Percentiles rank a stretch among this genome's conserved stretches.
These are phyloP conservation scores for Caenorhabditis latens DNA, from an alignment of 1,140 invertebrate species.

Conservation along the genomic window DNA sequence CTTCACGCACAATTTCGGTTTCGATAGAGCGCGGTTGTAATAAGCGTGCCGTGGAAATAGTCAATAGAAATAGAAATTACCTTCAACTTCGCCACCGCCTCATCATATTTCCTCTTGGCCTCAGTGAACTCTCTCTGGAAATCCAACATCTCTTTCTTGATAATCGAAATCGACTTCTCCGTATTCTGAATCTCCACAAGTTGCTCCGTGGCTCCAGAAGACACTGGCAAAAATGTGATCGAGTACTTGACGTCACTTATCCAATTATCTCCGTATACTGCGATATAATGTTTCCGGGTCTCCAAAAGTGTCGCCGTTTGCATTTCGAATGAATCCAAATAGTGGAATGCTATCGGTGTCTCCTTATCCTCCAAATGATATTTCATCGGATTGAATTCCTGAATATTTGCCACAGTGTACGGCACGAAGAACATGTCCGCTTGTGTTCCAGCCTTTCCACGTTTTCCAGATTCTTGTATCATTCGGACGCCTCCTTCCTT, in stretches of 20 bases:
- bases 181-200: slow-evolving; percentile 68
- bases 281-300: slow-evolving; percentile 70
- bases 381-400: slow-evolving; percentile 75
- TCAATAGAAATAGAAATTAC: slow-evolving; percentile 32
- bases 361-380: slow-evolving; percentile 77
- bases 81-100: slow-evolving; percentile 16
- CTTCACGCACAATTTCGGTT: too few species aligned
- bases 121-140: slow-evolving; percentile 77
- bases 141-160: slow-evolving; percentile 74
- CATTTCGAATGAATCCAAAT: slow-evolving; percentile 74
- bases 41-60: too few species aligned
- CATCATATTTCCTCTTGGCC: slow-evolving; percentile 72
- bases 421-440: slow-evolving; percentile 78
- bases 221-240: slow-evolving; percentile 66
- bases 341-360: slow-evolving; percentile 71
- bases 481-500: slow-evolving; percentile 75
- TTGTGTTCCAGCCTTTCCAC: slow-evolving; percentile 67
- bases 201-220: slow-evolving; percentile 10
- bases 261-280: slow-evolving; percentile 77
- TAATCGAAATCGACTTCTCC: slow-evolving; percentile 68
- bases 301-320: slow-evolving; percentile 73
- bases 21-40: too few species aligned
- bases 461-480: slow-evolving; percentile 74
- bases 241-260: slow-evolving; percentile 70
- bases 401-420: slow-evolving; percentile 71